phyloP scores from a whole-genome alignment of 2,113 vertebrate species.

The Clarias gariepinus region DNA sequence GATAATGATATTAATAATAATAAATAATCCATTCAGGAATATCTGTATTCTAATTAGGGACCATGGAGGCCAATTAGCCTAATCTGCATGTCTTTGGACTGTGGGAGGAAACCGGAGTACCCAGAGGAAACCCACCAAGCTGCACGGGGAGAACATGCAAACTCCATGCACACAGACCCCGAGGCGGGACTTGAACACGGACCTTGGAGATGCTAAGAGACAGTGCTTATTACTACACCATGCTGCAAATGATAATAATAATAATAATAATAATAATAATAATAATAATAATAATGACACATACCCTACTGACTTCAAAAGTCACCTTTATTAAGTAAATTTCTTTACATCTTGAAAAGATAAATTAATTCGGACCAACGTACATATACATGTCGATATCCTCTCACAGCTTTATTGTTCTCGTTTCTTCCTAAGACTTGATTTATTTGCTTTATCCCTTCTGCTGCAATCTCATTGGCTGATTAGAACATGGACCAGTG shows the following conservation, averaged over 20 bases:
- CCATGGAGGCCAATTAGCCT: no score
- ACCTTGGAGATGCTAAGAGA: no score
- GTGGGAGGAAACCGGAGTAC: no score
- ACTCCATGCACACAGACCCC: no score
- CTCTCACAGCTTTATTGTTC: slow-evolving; percentile 69
- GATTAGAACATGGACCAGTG: slow-evolving; percentile 66
- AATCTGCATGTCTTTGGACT: no score
- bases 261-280: slow-evolving; percentile 4
- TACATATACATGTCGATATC: slow-evolving; percentile 64
- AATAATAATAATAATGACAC: slow-evolving; percentile 12
- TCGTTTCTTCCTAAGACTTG: slow-evolving; percentile 58
- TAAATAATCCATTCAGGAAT: neutral
- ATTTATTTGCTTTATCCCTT: slow-evolving; percentile 37
- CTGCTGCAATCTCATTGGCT: slow-evolving; percentile 69
- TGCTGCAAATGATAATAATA: neutral
- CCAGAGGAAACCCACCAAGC: no score
- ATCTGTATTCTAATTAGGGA: no score
- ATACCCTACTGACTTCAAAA: slow-evolving; percentile 26
- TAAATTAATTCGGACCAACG: slow-evolving; percentile 72
- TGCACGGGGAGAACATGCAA: no score
- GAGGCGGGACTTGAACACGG: no score
- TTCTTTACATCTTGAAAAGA: slow-evolving; percentile 78
- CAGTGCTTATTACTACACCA: neutral
- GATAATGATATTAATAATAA: neutral
- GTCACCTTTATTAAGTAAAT: slow-evolving; percentile 80